Percentiles rank a stretch among this genome's conserved stretches.
Evolutionary conservation across 2,797 vertebrate genomes (phyloP).

Genomic region (Merluccius polli): DNA sequence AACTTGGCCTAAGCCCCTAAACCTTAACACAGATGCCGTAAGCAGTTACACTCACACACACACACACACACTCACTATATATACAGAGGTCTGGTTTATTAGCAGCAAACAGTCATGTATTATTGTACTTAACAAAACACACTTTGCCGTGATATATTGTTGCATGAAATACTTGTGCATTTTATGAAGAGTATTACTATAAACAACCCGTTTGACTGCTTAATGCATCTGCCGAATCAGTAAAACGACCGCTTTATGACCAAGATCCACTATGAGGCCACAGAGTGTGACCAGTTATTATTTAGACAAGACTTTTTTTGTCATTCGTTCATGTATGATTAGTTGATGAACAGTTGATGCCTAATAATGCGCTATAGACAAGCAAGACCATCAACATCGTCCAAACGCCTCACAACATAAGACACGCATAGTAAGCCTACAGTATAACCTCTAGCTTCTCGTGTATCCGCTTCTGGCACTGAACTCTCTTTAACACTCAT

Average conservation of each 20-base stretch:
- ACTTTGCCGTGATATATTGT: conserved; percentile 38
- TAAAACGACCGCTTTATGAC: conserved; percentile 16
- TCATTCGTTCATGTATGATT: neutral
- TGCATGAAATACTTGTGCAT: conserved; percentile 60
- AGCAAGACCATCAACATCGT: neutral
- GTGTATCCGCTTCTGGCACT: neutral
- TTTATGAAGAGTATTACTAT: conserved; percentile 45
- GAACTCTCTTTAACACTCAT: neutral
- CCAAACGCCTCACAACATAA: neutral
- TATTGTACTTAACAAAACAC: conserved; percentile 23
- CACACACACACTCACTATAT: neutral
- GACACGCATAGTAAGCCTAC: neutral
- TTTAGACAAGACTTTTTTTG: neutral
- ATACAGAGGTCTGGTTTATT: conserved; percentile 1
- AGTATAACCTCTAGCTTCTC: neutral
- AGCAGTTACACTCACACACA: conserved; percentile 25
- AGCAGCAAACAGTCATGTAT: conserved; percentile 25
- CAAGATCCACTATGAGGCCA: conserved; percentile 11
- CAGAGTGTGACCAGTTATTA: neutral
- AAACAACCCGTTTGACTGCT: conserved; percentile 35
- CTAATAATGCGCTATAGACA: neutral
- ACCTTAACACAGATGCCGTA: conserved; percentile 27
- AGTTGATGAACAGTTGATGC: neutral
- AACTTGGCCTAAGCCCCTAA: conserved; percentile 19
- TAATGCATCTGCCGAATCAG: conserved; percentile 34